Percentiles rank a stretch among this genome's conserved stretches.
These are phyloP conservation scores for Spilarctia lutea DNA, from an alignment of 2,888 invertebrate genomes.

Conservation along the genomic window DNA sequence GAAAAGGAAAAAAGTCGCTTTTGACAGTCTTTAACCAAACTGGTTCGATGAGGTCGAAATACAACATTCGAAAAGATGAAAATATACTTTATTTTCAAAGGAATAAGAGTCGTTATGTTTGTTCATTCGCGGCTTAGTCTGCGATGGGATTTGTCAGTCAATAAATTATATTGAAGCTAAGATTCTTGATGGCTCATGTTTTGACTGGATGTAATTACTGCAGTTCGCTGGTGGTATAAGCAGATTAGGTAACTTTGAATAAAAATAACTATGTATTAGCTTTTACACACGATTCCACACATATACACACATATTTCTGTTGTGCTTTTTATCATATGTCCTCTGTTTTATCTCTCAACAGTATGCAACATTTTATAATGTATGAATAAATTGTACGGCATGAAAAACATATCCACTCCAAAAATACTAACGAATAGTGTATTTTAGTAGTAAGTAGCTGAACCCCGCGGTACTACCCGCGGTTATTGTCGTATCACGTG, in stretches of 20 bases:
- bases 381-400: too few species aligned
- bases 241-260: conserved; percentile 58
- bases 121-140: conserved; percentile 27
- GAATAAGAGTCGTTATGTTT: conserved; percentile 19
- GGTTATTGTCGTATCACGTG: too few species aligned
- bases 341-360: too few species aligned
- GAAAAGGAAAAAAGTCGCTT: conserved; percentile 30
- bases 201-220: conserved; percentile 72
- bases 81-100: conserved; percentile 26
- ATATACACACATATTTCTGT: too few species aligned
- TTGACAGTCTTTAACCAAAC: conserved; percentile 53
- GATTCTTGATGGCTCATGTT: conserved; percentile 60
- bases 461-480: too few species aligned
- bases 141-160: conserved; percentile 76
- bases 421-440: too few species aligned
- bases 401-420: too few species aligned
- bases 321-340: too few species aligned
- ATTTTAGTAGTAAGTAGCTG: too few species aligned
- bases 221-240: conserved; percentile 58
- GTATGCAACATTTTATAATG: too few species aligned
- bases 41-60: conserved; percentile 37
- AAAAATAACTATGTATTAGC: background rate
- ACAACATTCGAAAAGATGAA: conserved; percentile 16
- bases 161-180: conserved; percentile 56
- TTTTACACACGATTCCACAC: too few species aligned